Conservation (phyloP, 2,797 vertebrate genomes). For the Echeneis naucrates region DNA sequence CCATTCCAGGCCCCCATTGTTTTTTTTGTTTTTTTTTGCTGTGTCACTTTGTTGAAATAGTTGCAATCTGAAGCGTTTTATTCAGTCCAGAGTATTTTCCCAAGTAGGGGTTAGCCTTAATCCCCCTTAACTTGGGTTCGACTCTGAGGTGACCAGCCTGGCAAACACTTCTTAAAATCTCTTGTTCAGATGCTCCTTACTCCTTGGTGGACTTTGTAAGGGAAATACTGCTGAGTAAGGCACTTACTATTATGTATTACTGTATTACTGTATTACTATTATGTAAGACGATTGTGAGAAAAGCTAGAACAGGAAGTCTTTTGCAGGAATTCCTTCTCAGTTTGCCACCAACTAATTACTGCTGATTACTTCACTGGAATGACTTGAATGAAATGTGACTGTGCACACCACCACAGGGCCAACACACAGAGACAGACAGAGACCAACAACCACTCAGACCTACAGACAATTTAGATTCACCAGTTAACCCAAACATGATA, state of each 20-base stretch:
- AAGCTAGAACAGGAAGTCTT: conserved; percentile 20
- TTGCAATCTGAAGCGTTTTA: neutral
- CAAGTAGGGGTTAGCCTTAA: neutral
- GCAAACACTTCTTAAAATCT: neutral
- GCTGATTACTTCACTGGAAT: conserved; percentile 12
- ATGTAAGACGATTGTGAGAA: conserved; percentile 51
- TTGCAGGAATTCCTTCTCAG: neutral
- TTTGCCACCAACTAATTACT: conserved; percentile 4
- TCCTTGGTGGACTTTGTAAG: conserved; percentile 18
- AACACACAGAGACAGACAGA: no score
- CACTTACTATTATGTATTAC: conserved; percentile 42
- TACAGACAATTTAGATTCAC: no score
- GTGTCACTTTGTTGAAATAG: neutral
- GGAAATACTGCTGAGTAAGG: conserved; percentile 43
- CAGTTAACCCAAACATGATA: no score
- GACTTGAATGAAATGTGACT: neutral
- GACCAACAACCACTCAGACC: no score
- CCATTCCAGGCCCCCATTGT: neutral
- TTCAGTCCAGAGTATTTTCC: conserved; percentile 1
- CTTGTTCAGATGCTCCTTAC: conserved; percentile 42
- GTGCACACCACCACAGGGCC: no score
- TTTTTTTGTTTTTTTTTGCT: neutral
- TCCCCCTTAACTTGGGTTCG: conserved; percentile 1
- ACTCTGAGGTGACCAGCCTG: neutral
- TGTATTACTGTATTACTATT: no score